phyloP scores from a whole-genome alignment of 2,888 invertebrate species.

The Hyposoter didymator region DNA sequence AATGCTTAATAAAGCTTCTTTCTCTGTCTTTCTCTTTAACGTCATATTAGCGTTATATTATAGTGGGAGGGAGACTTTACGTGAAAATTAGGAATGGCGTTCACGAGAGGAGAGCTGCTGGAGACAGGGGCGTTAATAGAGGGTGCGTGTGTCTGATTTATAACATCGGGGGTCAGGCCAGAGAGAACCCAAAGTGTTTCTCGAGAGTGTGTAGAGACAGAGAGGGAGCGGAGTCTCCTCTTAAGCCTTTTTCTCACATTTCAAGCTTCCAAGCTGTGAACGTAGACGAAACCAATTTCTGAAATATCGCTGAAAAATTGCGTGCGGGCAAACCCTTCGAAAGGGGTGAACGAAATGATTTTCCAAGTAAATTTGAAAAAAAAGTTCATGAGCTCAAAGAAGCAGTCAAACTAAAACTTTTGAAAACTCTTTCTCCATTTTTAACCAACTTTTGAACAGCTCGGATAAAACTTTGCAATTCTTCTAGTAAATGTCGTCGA shows the following conservation, averaged over 20 bases:
- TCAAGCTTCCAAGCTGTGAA: background rate
- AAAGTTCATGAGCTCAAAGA: background rate
- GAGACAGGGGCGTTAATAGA: conserved; percentile 81
- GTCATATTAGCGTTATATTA: conserved; percentile 79
- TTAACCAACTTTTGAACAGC: background rate
- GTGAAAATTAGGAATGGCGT: conserved; percentile 78
- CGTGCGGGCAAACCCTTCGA: background rate
- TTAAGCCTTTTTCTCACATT: background rate
- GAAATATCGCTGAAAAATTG: background rate
- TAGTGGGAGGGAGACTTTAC: conserved; percentile 78
- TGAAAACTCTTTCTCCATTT: background rate
- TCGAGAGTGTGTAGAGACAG: conserved; percentile 7
- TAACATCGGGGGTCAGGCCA: conserved; percentile 72
- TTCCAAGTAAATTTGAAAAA: background rate
- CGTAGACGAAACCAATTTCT: background rate
- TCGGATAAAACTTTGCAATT: background rate
- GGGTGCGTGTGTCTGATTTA: conserved; percentile 82
- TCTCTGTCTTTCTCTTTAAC: conserved; percentile 54
- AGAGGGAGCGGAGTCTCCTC: background rate
- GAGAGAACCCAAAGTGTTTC: conserved; percentile 52
- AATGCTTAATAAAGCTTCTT: conserved; percentile 74
- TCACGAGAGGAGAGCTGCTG: conserved; percentile 73
- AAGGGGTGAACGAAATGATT: background rate
- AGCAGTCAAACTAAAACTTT: background rate
- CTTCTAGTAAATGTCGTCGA: conserved; percentile 11